Conservation (phyloP, 2,797 vertebrate species). For the Phrynocephalus guinanensis region DNA sequence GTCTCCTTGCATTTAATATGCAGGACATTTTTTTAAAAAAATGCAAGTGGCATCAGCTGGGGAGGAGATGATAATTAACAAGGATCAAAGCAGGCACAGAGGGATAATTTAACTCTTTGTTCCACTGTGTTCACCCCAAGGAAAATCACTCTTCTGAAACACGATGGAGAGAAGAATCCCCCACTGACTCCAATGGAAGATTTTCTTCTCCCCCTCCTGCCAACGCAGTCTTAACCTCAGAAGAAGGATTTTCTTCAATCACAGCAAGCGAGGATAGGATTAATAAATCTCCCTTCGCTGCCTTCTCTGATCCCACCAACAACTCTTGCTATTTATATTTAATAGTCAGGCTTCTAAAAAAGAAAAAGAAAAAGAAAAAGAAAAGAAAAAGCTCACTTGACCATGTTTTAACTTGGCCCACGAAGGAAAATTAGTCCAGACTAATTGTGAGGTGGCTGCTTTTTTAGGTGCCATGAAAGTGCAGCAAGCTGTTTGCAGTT, state of each 20-base stretch:
- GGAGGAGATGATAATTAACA: conserved; percentile 1
- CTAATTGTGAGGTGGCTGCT: background rate
- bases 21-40: background rate
- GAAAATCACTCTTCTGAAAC: conserved; percentile 7
- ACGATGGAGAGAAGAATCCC: background rate
- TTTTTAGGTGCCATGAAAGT: background rate
- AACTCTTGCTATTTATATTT: background rate
- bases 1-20: background rate
- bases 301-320: background rate
- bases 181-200: background rate
- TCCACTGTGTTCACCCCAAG: background rate
- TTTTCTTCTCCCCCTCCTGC: background rate
- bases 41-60: conserved; percentile 12
- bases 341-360: no score
- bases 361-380: background rate
- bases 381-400: background rate
- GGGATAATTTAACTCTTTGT: conserved; percentile 2
- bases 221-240: background rate
- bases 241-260: background rate
- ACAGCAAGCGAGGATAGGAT: background rate
- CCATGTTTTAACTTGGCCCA: background rate
- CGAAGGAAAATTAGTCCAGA: background rate
- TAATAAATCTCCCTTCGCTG: background rate
- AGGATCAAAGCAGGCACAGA: background rate
- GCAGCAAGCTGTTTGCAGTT: background rate